Conservation (phyloP, 2,113 vertebrate species). For the Podarcis raffonei region DNA sequence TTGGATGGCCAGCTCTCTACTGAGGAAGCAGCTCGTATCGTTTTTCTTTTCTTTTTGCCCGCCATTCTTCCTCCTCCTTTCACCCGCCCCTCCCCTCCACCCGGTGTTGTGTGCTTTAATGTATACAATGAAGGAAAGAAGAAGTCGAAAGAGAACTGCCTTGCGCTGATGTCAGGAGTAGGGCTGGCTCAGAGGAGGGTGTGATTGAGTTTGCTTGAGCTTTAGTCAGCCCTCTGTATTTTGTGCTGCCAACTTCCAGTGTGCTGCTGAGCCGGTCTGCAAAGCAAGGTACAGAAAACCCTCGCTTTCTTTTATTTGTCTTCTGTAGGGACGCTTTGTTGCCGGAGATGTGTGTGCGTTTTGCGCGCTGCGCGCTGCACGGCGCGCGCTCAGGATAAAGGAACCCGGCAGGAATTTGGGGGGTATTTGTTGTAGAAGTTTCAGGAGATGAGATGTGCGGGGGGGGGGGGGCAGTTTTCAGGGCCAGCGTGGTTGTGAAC, state of each 20-base stretch:
- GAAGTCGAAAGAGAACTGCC: neutral
- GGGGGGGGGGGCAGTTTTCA: neutral
- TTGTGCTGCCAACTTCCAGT: neutral
- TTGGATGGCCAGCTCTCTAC: neutral
- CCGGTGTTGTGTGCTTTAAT: neutral
- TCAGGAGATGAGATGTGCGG: neutral
- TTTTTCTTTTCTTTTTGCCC: neutral
- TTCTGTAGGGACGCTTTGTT: neutral
- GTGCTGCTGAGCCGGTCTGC: constrained; percentile 1
- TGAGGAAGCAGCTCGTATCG: neutral
- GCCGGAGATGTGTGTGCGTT: neutral
- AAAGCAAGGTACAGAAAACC: neutral
- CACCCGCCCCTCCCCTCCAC: neutral
- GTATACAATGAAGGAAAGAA: neutral
- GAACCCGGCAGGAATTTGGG: neutral
- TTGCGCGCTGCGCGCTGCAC: neutral
- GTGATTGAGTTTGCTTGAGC: constrained; percentile 22
- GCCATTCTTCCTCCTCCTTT: neutral
- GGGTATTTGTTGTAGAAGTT: neutral
- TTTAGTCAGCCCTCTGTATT: constrained; percentile 1
- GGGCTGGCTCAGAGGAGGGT: constrained; percentile 12
- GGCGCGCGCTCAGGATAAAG: neutral
- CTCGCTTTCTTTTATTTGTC: neutral
- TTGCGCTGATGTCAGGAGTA: constrained; percentile 22
- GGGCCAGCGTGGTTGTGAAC: neutral